phyloP scores from a whole-genome alignment of 2,888 invertebrate genomes.

The Celastrina argiolus region DNA sequence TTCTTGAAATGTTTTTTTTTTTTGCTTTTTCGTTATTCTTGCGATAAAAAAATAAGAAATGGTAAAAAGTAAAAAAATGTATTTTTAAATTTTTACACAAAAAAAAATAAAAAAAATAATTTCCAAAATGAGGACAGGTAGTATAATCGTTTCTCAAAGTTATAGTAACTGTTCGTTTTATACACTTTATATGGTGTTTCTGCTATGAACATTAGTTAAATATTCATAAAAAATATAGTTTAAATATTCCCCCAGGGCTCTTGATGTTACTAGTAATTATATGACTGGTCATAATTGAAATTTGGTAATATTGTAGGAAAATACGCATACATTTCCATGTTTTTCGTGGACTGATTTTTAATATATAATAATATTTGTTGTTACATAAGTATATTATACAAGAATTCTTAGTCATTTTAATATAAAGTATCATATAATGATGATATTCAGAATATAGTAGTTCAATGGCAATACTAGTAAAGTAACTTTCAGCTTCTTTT shows the following conservation, averaged over 20 bases:
- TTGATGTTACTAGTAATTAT: slow-evolving; percentile 12
- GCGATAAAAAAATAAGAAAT: too few relatives aligned
- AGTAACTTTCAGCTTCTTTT: not conserved
- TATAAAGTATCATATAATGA: not conserved
- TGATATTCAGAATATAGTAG: not conserved
- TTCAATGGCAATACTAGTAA: not conserved
- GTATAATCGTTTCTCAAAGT: too few relatives aligned
- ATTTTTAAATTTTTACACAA: too few relatives aligned
- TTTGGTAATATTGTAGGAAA: not conserved
- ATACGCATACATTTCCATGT: slow-evolving; percentile 15
- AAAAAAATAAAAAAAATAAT: too few relatives aligned
- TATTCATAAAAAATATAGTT: slow-evolving; percentile 18
- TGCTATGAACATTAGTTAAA: not conserved
- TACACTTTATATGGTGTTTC: slow-evolving; percentile 4
- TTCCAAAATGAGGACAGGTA: too few relatives aligned
- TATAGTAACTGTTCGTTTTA: too few relatives aligned
- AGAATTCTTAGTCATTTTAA: not conserved
- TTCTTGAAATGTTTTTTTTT: too few relatives aligned
- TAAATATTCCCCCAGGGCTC: slow-evolving; percentile 7
- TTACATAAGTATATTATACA: slow-evolving; percentile 9
- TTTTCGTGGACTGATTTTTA: slow-evolving; percentile 19
- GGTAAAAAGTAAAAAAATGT: too few relatives aligned
- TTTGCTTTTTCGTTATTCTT: too few relatives aligned
- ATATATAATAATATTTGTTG: not conserved
- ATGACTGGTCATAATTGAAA: slow-evolving; percentile 1